Conservation (phyloP, 2,113 vertebrate species). For the Erythrolamprus reginae region DNA sequence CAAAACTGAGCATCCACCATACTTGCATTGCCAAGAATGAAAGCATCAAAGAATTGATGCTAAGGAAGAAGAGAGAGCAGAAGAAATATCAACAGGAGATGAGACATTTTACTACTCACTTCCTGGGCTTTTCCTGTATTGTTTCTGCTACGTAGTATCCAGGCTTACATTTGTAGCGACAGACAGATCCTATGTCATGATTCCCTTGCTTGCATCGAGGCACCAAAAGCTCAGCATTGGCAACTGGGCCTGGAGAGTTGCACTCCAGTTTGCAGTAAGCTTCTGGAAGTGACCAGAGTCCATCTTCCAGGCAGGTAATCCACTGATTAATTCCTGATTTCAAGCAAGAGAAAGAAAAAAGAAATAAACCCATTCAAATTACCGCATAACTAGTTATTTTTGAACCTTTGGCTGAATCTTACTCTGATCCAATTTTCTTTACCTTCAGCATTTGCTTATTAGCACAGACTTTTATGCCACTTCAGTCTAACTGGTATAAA, state of each 20-base stretch:
- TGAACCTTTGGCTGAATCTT: background rate
- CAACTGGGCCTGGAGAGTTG: constrained; percentile 60
- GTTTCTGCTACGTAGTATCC: constrained; percentile 79
- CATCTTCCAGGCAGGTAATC: constrained; percentile 87
- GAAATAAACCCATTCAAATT: constrained; percentile 12
- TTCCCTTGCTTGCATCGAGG: constrained; percentile 73
- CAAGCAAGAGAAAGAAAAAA: constrained; percentile 43
- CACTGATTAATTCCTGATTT: constrained; percentile 80
- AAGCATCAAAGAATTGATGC: background rate
- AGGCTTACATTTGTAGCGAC: constrained; percentile 85
- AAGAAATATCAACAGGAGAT: background rate
- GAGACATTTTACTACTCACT: constrained; percentile 66
- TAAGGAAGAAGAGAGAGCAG: background rate
- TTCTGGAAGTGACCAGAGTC: constrained; percentile 93
- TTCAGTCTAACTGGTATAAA: background rate
- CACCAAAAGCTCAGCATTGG: constrained; percentile 75
- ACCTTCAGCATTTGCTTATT: background rate
- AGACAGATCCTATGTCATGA: constrained; percentile 84
- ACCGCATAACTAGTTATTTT: background rate
- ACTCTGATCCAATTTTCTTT: background rate
- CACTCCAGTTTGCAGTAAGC: constrained; percentile 96
- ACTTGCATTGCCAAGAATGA: background rate
- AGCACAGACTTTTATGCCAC: background rate
- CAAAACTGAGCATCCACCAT: background rate
- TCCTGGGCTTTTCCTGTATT: constrained; percentile 62